phyloP scores from a whole-genome alignment of 2,113 vertebrate species.

The Notarius lentiginosus region DNA sequence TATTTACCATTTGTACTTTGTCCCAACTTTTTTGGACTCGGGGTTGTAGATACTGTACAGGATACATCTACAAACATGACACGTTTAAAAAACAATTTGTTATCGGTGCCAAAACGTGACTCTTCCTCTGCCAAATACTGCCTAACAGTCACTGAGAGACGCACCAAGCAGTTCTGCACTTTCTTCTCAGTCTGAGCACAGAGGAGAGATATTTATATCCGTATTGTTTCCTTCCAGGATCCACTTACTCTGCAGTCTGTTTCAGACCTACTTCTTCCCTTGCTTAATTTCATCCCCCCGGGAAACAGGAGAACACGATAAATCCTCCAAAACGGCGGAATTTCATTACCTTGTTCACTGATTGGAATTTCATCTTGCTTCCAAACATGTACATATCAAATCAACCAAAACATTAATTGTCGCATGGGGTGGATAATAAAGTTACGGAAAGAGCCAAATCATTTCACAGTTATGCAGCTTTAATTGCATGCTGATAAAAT shows the following conservation, averaged over 20 bases:
- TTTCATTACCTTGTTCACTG: not conserved
- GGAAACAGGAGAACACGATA: not conserved
- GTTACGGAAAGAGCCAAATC: not conserved
- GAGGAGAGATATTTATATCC: constrained; percentile 25
- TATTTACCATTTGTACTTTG: too few species aligned
- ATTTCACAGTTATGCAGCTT: constrained; percentile 13
- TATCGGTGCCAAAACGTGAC: not conserved
- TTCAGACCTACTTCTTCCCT: constrained; percentile 14
- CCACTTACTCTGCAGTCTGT: not conserved
- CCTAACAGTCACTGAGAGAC: not conserved
- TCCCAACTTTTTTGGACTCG: too few species aligned
- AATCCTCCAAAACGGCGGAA: not conserved
- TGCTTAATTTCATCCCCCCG: not conserved
- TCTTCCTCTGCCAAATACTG: not conserved
- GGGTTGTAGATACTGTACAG: too few species aligned
- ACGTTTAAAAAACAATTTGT: not conserved
- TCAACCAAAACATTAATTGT: not conserved
- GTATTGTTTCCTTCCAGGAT: constrained; percentile 17
- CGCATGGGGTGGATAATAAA: not conserved
- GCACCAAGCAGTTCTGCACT: not conserved
- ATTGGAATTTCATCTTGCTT: constrained; percentile 5
- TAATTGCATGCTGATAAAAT: constrained; percentile 35
- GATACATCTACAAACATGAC: not conserved
- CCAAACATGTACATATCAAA: not conserved
- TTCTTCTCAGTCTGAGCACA: not conserved